Base-by-base conservation (phyloP, 2,113 vertebrate species). In the Hippolais icterina region DNA sequence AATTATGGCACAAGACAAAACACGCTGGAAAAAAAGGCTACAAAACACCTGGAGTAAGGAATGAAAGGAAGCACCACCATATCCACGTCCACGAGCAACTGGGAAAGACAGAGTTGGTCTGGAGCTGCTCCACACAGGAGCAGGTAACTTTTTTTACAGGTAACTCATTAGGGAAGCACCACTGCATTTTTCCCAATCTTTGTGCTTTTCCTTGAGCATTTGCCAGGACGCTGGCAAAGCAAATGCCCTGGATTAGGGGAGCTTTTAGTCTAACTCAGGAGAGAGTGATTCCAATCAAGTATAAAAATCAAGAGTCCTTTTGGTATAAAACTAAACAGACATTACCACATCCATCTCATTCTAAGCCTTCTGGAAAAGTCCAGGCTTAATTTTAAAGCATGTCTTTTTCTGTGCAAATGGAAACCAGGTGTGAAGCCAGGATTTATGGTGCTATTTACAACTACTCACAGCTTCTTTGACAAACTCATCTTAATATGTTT, bases 341-440 rank as follows among this genome's bases (percentile, higher is more conserved):
- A 24, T 15, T 18, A 28, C 11, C 50, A 60, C 28, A 61, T 22
- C 10, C 15, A 71, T 22, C 53, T 59, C 29, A 25, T 50, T 50
- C 28, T 39, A 16, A 65, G 24, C 13, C 59, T 84, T 50, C 47
- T 50, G 21, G 33, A 44, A 76, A 64, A 64, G 54, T 5, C 39
- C 2, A 7, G 41, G 24, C 10, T 80, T 60, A 12, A 54, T 86
- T 85, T 85, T 59, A 71, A 94, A 64, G 8, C 14, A 6, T 13
- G 11, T 9, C 27, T 53, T 79, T 65, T 65, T 11, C 35, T 19
- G 12, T 50, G 63, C 39, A 46, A 41, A 80, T 46, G 19, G 39
- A 46, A 49, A 29, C 12, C 10, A 20, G 0, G 0, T 9, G 23
- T 60, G 41, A 86, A 71, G 33, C 16, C 3, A 20, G 33, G 49